Base-by-base conservation (phyloP, 1,140 invertebrate species). In the Drosophila pseudoobscura region DNA sequence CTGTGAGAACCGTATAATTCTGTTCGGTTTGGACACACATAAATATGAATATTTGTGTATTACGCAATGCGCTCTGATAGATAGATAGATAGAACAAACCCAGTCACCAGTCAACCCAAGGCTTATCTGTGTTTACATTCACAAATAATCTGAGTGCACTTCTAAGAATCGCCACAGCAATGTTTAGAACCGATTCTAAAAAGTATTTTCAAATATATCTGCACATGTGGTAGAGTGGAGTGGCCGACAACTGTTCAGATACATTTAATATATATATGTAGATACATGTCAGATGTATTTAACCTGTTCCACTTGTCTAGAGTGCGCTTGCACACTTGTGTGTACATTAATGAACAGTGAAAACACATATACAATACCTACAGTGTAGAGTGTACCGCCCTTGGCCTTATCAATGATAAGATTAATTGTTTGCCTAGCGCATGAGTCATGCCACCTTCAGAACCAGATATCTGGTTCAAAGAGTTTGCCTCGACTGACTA, bases 351-450 rank as follows among this genome's bases (percentile, higher is more conserved):
- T 50, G 47, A 57, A 17, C 26, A 8, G 31, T 39, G 1, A 24
- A 13, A 43, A 11, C 46, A 44, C 53, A 29, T 41, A 49, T 22
- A 57, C 41, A 53, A 41, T 20, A 54, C 50, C 13, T 6, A 53
- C 20, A 46, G 71, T 69, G 31, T 66, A 29, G 1, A 20, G 20
- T 20, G 20, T 51, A 51, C 59, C 60, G 83, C 79, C 78, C 83
- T 88, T 88, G 83, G 84, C 83, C 83, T 88, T 88, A 88, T 88
- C 83, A 83, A 88, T 84, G 83, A 88, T 88, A 88, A 88, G 83
- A 88, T 88, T 88, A 88, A 83, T 89, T 83, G 43, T 50, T 61
- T 56, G 78, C 72, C 49, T 39, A 47, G 35, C 57, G 15, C 26
- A 60, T 85, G 82, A 85, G 24, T 87, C 66, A 75, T 47, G 20